Conservation (phyloP, 2,888 invertebrate species). For the Tiphia femorata region DNA sequence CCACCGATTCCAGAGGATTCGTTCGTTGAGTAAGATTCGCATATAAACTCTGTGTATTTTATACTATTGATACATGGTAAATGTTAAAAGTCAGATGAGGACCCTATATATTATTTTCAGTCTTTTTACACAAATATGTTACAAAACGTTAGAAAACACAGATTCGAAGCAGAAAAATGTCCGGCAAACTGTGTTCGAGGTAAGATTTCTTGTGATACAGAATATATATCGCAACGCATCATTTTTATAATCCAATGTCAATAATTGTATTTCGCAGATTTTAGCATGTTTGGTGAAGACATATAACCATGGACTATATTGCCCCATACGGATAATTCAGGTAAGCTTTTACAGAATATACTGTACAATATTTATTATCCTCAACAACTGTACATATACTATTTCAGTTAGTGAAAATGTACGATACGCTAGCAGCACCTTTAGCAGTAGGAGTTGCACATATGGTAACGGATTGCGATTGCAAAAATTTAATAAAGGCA, state of each 20-base stretch:
- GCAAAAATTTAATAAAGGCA: constrained; percentile 79
- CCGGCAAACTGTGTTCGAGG: constrained; percentile 75
- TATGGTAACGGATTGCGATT: constrained; percentile 77
- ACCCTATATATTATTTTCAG: constrained; percentile 68
- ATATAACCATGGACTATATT: constrained; percentile 86
- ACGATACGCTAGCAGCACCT: constrained; percentile 79
- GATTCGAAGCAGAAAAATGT: constrained; percentile 75
- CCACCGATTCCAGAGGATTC: constrained; percentile 87
- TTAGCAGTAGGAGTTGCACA: constrained; percentile 80
- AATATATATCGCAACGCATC: not conserved
- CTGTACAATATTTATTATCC: constrained; percentile 32
- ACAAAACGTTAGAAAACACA: constrained; percentile 76
- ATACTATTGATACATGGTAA: constrained; percentile 3
- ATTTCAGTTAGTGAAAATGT: constrained; percentile 80
- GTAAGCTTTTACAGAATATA: too few relatives aligned
- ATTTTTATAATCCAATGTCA: not conserved
- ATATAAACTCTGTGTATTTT: constrained; percentile 2
- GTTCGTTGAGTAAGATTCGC: constrained; percentile 80
- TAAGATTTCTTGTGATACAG: constrained; percentile 41
- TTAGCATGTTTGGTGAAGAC: constrained; percentile 83
- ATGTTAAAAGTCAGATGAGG: too few relatives aligned
- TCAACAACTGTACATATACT: constrained; percentile 30
- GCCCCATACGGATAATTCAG: constrained; percentile 78
- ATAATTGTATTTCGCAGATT: constrained; percentile 73
- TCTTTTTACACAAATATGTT: constrained; percentile 76